phyloP scores from a whole-genome alignment of 1,140 invertebrate species.

The Aphidius ervi region DNA sequence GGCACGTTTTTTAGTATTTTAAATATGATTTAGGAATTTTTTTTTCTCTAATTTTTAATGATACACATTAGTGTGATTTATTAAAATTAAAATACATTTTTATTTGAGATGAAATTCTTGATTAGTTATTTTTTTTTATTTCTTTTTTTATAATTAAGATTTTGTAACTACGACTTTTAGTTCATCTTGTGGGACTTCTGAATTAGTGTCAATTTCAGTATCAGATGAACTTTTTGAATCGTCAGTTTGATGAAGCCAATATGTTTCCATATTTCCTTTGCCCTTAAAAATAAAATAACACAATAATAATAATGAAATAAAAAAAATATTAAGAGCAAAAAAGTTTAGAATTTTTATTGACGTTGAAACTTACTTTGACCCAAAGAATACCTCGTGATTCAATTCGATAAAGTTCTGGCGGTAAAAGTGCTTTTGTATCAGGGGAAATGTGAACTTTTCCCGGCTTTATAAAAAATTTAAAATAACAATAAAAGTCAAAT shows the following conservation, averaged over 20 bases:
- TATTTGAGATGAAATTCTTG: no score
- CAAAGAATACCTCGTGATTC: conserved; percentile 65
- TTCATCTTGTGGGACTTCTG: no score
- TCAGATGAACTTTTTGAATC: conserved; percentile 30
- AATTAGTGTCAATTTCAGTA: no score
- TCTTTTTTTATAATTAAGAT: no score
- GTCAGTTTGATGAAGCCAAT: conserved; percentile 66
- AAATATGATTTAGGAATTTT: background rate
- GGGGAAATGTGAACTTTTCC: conserved; percentile 74
- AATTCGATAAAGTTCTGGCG: conserved; percentile 58
- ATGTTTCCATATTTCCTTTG: conserved; percentile 84
- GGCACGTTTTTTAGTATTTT: background rate
- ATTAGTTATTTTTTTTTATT: no score
- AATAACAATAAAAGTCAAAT: background rate
- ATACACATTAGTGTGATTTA: no score
- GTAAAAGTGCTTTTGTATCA: conserved; percentile 61
- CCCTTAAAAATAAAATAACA: conserved; percentile 55
- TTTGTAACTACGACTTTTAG: no score
- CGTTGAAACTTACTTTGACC: conserved; percentile 64
- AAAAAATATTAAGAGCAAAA: background rate
- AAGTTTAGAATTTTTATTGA: background rate
- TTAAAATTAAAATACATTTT: no score
- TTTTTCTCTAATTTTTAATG: background rate
- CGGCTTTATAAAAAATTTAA: conserved; percentile 47
- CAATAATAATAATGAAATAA: background rate